These are phyloP conservation scores for Diaperis boleti DNA, from an alignment of 2,888 invertebrate genomes.

Conservation along the genomic window DNA sequence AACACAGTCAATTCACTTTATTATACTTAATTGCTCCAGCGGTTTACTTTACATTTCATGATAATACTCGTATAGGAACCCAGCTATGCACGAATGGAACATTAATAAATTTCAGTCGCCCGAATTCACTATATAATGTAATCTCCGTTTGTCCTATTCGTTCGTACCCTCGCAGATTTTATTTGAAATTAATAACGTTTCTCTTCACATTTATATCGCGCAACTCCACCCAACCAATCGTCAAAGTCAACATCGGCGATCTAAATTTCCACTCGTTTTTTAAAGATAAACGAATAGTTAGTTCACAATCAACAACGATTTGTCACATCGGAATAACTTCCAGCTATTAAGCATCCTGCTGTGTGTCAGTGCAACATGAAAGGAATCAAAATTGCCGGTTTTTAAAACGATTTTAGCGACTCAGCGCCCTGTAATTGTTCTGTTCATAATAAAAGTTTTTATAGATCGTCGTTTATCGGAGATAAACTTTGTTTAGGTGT, in stretches of 20 bases:
- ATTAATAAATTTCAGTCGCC: conserved; percentile 31
- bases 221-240: conserved; percentile 11
- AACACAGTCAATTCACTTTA: conserved; percentile 16
- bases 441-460: conserved; percentile 4
- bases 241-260: too few species aligned
- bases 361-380: conserved; percentile 23
- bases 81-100: conserved; percentile 27
- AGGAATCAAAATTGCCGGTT: conserved; percentile 18
- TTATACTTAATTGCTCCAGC: conserved; percentile 28
- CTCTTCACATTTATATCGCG: conserved; percentile 13
- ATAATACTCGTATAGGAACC: conserved; percentile 19
- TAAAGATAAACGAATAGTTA: conserved; percentile 14
- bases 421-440: conserved; percentile 13
- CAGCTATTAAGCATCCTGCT: conserved; percentile 25
- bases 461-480: conserved; percentile 9
- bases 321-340: conserved; percentile 15
- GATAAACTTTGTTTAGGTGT: conserved; percentile 8
- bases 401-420: conserved; percentile 14
- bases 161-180: conserved; percentile 21
- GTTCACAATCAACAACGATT: conserved; percentile 20
- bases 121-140: conserved; percentile 33
- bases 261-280: neutral
- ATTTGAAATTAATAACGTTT: conserved; percentile 23
- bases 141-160: conserved; percentile 29
- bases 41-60: conserved; percentile 21